Evolutionary conservation across 2,113 vertebrate species (phyloP).

Genomic region (Numenius arquata): DNA sequence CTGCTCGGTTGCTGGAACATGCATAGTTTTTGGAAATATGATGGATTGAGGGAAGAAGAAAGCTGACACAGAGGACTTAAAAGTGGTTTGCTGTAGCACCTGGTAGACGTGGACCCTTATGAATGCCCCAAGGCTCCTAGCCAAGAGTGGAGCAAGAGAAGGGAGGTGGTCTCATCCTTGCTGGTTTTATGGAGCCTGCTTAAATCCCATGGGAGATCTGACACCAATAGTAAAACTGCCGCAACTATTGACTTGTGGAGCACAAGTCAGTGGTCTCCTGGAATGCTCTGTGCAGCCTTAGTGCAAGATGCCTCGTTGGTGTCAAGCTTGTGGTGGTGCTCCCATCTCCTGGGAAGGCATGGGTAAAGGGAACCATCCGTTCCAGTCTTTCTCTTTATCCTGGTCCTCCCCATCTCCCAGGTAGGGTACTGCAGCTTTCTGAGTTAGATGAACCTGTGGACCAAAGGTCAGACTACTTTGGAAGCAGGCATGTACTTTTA

Average conservation of each 20-base stretch:
- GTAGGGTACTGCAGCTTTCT: not conserved
- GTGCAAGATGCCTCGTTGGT: accelerated
- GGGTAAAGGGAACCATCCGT: not conserved
- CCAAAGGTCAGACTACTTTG: not conserved
- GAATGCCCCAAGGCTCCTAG: not conserved
- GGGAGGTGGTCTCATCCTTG: not conserved
- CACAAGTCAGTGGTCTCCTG: not conserved
- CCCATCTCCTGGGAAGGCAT: not conserved
- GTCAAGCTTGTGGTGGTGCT: not conserved
- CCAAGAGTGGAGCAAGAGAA: not conserved
- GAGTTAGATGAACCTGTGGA: not conserved
- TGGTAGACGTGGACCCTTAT: not conserved
- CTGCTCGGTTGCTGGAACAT: not conserved
- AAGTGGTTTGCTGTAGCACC: not conserved
- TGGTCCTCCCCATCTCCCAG: not conserved
- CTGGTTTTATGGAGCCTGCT: not conserved
- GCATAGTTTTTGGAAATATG: not conserved
- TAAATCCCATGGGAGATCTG: not conserved
- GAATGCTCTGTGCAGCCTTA: not conserved
- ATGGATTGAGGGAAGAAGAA: not conserved
- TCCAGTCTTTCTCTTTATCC: not conserved
- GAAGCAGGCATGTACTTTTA: not conserved
- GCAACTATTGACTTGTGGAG: not conserved
- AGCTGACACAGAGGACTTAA: not conserved
- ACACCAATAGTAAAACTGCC: not conserved